Percentiles rank a stretch among this genome's conserved stretches.
Conservation (phyloP, 1,140 invertebrate species). For the Heliconius nattereri region DNA sequence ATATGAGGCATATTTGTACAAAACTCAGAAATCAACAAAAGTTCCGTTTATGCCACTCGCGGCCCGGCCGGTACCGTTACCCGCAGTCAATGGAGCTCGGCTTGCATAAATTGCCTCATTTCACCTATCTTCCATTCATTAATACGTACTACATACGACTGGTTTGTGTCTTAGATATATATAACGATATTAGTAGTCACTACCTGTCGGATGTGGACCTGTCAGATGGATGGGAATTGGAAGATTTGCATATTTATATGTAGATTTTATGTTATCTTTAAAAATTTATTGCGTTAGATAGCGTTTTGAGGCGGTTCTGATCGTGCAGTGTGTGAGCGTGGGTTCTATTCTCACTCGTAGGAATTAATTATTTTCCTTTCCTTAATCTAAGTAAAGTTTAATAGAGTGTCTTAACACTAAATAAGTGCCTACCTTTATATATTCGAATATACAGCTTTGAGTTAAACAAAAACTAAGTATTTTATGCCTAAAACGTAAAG, state of each 20-base stretch:
- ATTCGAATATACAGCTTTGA: no score
- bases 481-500: no score
- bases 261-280: neutral
- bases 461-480: no score
- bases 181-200: neutral
- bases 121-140: conserved; percentile 50
- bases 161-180: conserved; percentile 8
- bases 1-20: neutral
- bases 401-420: neutral
- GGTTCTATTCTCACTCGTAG: no score
- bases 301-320: no score
- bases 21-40: neutral
- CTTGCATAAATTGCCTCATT: conserved; percentile 48
- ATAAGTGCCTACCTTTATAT: no score
- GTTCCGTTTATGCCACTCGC: conserved; percentile 6
- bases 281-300: neutral
- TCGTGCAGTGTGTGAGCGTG: no score
- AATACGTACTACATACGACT: conserved; percentile 22
- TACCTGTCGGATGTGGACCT: conserved; percentile 27
- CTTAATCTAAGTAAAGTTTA: neutral
- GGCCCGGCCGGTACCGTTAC: neutral
- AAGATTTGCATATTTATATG: conserved; percentile 6
- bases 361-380: no score
- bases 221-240: neutral
- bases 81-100: conserved; percentile 44